phyloP scores from a whole-genome alignment of 2,797 vertebrate species.

The Myripristis jacobus region DNA sequence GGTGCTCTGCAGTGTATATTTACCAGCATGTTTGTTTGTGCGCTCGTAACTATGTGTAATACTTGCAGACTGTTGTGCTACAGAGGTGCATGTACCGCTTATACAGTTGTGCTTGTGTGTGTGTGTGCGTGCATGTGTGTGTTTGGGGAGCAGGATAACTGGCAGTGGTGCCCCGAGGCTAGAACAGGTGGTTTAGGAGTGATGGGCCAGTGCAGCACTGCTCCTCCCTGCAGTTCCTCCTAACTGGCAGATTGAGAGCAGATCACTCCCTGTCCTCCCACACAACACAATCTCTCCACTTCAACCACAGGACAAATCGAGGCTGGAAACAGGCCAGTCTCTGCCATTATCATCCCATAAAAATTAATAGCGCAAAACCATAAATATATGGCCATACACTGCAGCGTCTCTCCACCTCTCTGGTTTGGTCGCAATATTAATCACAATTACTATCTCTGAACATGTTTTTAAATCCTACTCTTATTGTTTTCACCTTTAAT shows the following conservation, averaged over 20 bases:
- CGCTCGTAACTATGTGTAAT: neutral
- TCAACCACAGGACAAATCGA: constrained; percentile 49
- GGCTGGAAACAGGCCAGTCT: constrained; percentile 52
- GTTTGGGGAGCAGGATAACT: constrained; percentile 47
- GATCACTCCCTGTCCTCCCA: constrained; percentile 63
- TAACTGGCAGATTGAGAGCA: constrained; percentile 71
- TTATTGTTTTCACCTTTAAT: constrained; percentile 6
- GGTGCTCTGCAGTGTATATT: constrained; percentile 42
- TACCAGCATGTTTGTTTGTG: constrained; percentile 16
- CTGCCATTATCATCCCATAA: constrained; percentile 27
- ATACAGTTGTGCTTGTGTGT: constrained; percentile 7
- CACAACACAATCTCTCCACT: constrained; percentile 56
- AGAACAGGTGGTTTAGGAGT: constrained; percentile 75
- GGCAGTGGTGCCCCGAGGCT: constrained; percentile 64
- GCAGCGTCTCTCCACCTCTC: neutral
- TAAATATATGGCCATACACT: constrained; percentile 18
- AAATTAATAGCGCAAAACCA: constrained; percentile 31
- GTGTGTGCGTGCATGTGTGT: constrained; percentile 5
- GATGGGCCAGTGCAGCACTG: constrained; percentile 43
- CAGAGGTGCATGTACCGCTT: neutral
- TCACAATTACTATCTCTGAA: constrained; percentile 5
- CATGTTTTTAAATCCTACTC: neutral
- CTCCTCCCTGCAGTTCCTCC: constrained; percentile 67
- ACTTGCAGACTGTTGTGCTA: neutral
- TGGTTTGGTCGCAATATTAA: neutral